Conservation (phyloP, 1,140 invertebrate species). For the Pseudoatta argentina region DNA sequence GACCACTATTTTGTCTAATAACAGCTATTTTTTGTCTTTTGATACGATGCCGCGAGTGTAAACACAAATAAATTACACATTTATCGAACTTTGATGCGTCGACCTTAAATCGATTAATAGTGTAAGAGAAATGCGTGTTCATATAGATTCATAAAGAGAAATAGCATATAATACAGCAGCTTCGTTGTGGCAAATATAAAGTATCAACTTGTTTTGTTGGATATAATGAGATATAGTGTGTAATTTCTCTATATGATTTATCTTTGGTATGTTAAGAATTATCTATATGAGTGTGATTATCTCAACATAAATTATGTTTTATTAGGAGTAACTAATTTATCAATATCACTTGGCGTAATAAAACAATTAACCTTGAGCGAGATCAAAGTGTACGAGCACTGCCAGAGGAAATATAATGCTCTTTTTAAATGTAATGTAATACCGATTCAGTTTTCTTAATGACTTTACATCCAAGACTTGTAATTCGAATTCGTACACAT, state of each 20-base stretch:
- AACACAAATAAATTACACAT: conserved; percentile 56
- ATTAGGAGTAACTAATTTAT: conserved; percentile 26
- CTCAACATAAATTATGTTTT: conserved; percentile 42
- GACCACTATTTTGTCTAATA: conserved; percentile 37
- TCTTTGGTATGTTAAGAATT: conserved; percentile 53
- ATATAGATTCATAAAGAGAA: conserved; percentile 77
- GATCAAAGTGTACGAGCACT: conserved; percentile 69
- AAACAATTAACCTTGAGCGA: conserved; percentile 64
- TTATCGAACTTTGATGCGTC: conserved; percentile 61
- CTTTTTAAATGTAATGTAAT: conserved; percentile 68
- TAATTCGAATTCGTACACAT: not conserved
- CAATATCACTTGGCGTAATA: conserved; percentile 52
- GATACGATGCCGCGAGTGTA: conserved; percentile 73
- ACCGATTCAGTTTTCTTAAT: conserved; percentile 61
- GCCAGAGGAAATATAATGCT: conserved; percentile 73
- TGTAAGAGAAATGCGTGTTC: conserved; percentile 78
- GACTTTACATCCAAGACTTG: conserved; percentile 61
- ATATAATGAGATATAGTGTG: conserved; percentile 62
- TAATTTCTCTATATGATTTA: conserved; percentile 65
- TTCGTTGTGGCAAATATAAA: conserved; percentile 71
- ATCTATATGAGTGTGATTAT: conserved; percentile 47
- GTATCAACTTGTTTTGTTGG: conserved; percentile 60
- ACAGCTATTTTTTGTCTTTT: conserved; percentile 74
- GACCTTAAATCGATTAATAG: conserved; percentile 72
- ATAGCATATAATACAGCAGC: conserved; percentile 68